Evolutionary conservation across 2,797 vertebrate genomes (phyloP), one percentile per base, ranked within the genome.

Genomic region (Parauchenoglanis ngamensis): DNA sequence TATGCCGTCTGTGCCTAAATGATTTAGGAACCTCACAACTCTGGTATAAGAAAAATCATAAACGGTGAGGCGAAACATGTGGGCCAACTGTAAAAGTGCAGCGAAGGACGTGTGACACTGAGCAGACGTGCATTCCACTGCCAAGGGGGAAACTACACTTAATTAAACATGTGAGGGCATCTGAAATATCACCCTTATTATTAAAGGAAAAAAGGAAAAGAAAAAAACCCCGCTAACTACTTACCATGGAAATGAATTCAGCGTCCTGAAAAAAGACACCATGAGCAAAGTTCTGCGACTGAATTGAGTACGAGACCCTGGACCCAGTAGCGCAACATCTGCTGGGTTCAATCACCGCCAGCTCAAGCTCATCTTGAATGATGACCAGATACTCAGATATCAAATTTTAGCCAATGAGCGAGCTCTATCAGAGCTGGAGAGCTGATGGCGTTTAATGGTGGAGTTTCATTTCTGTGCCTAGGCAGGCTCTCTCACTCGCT

Each of bases 11-110:
- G 96, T 94, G 94, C 94, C 96, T 94, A 94, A 95, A 95, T 96
- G 96, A 97, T 96, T 97, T 96, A 97, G 95, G 96, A 94, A 95
- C 95, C 94, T 92, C 25, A 96, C 96, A 97, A 96, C 95, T 95
- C 94, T 19, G 79, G 94, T 96, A 95, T 93, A 94, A 95, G 92
- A 94, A 97, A 97, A 97, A 98, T 97, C 97, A 98, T 98, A 98
- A 98, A 98, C 92, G 96, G 97, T 97, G 97, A 98, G 97, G 96
- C 96, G 96, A 97, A 97, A 97, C 97, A 98, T 98, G 97, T 98
- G 97, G 97, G 96, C 94, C 94, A 96, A 97, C 96, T 97, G 96
- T 98, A 96, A 98, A 95, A 96, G 94, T 94, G 95, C 95, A 96
- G 95, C 95, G 93, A 96, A 97, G 97, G 97, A 93, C 93, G 96